Evolutionary conservation across 2,888 invertebrate species (phyloP).

Genomic region (Cataglyphis albicans): DNA sequence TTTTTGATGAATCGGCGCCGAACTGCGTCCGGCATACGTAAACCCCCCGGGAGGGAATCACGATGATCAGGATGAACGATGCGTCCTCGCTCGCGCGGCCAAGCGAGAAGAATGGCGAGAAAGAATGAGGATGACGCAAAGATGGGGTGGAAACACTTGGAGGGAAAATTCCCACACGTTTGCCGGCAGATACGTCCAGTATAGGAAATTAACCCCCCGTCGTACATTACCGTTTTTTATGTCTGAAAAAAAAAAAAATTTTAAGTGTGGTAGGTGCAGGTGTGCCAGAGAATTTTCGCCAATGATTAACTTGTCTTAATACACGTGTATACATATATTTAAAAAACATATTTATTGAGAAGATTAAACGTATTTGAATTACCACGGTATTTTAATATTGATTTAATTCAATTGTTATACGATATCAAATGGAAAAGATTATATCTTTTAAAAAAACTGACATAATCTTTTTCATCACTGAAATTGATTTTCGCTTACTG

Average conservation of each 20-base stretch:
- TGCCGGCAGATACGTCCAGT: slow-evolving; percentile 27
- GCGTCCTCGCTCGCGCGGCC: slow-evolving; percentile 47
- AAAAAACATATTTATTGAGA: neutral
- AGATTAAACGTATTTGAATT: slow-evolving; percentile 10
- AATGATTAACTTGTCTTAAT: slow-evolving; percentile 1
- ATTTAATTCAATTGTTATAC: slow-evolving; percentile 56
- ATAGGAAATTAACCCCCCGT: slow-evolving; percentile 48
- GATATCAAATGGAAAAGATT: slow-evolving; percentile 33
- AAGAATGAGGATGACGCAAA: slow-evolving; percentile 26
- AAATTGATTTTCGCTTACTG: slow-evolving; percentile 41
- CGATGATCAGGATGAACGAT: slow-evolving; percentile 65
- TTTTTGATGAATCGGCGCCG: slow-evolving; percentile 79
- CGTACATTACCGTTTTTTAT: slow-evolving; percentile 4
- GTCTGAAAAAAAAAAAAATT: too few relatives aligned
- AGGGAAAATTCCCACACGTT: slow-evolving; percentile 27
- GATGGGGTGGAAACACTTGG: slow-evolving; percentile 68
- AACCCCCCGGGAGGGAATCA: slow-evolving; percentile 60
- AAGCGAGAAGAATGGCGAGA: slow-evolving; percentile 63
- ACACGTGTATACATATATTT: neutral
- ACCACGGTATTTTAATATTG: slow-evolving; percentile 41
- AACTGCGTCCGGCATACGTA: slow-evolving; percentile 78
- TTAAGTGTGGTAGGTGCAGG: slow-evolving; percentile 3
- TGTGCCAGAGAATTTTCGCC: slow-evolving; percentile 2
- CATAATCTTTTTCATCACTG: neutral
- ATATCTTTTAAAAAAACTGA: neutral